Conservation (phyloP, 1,140 invertebrate genomes). For the Drosophila pectinifera region DNA sequence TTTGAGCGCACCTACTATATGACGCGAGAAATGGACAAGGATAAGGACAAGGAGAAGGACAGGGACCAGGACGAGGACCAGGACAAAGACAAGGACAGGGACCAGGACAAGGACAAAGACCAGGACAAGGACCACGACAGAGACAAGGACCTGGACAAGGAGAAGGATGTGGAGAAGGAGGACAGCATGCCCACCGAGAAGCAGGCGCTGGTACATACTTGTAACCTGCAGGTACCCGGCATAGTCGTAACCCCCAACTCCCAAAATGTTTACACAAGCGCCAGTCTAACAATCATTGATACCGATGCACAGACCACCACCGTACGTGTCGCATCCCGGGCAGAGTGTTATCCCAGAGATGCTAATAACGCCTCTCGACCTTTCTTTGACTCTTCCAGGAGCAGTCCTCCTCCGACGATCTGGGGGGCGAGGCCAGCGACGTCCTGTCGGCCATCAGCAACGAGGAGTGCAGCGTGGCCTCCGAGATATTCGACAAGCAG, state of each 20-base stretch:
- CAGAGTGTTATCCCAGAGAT: not conserved
- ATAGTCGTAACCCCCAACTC: slow-evolving; percentile 71
- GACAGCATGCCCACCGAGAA: slow-evolving; percentile 52
- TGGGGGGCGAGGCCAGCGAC: slow-evolving; percentile 84
- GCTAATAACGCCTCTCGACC: not conserved
- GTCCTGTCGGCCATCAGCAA: slow-evolving; percentile 89
- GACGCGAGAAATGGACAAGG: slow-evolving; percentile 74
- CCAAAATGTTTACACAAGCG: slow-evolving; percentile 84
- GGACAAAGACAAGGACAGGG: slow-evolving; percentile 35
- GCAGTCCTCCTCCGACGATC: slow-evolving; percentile 77
- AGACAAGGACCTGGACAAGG: slow-evolving; percentile 28
- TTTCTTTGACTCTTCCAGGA: slow-evolving; percentile 50
- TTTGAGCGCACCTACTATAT: slow-evolving; percentile 82
- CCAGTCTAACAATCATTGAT: slow-evolving; percentile 87
- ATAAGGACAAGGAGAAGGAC: slow-evolving; percentile 46
- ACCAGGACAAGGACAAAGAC: slow-evolving; percentile 32
- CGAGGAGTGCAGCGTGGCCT: slow-evolving; percentile 89
- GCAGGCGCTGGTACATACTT: slow-evolving; percentile 65
- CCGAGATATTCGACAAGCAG: slow-evolving; percentile 87
- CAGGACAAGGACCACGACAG: slow-evolving; percentile 36
- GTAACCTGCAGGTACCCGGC: slow-evolving; percentile 82
- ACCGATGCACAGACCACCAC: slow-evolving; percentile 85
- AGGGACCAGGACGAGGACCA: slow-evolving; percentile 62
- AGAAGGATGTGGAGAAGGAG: slow-evolving; percentile 40
- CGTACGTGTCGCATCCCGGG: slow-evolving; percentile 64